These are phyloP conservation scores for Melanotaenia pygmaea DNA, from an alignment of 2,797 vertebrate genomes.

Conservation along the genomic window DNA sequence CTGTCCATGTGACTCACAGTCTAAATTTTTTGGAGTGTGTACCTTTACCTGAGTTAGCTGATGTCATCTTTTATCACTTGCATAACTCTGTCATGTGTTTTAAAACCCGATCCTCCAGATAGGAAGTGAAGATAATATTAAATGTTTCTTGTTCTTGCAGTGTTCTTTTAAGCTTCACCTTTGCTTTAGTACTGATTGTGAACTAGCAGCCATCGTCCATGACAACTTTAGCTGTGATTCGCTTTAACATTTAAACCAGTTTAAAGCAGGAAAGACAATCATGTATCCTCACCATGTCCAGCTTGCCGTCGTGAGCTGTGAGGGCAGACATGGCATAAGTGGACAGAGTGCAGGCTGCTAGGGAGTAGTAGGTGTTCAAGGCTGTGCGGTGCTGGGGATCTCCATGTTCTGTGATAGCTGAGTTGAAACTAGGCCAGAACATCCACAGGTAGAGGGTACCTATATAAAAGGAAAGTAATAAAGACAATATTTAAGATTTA, in stretches of 20 bases:
- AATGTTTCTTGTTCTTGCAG: neutral
- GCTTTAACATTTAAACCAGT: neutral
- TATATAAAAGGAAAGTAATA: constrained; percentile 41
- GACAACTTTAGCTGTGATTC: too few relatives aligned
- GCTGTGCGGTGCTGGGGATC: constrained; percentile 87
- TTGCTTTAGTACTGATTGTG: too few relatives aligned
- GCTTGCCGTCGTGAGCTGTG: constrained; percentile 80
- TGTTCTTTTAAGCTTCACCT: too few relatives aligned
- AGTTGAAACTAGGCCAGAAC: constrained; percentile 97
- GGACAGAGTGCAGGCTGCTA: constrained; percentile 88
- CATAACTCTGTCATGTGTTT: neutral
- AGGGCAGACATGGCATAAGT: constrained; percentile 85
- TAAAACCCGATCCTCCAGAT: constrained; percentile 4
- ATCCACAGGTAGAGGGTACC: constrained; percentile 95
- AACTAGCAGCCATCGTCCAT: too few relatives aligned
- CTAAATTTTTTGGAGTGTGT: neutral
- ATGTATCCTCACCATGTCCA: constrained; percentile 86
- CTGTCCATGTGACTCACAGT: constrained; percentile 7
- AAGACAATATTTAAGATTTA: neutral
- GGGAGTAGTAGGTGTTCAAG: constrained; percentile 92
- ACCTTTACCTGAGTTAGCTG: neutral
- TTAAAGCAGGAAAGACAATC: rapidly evolving
- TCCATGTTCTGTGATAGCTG: constrained; percentile 76
- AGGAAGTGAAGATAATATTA: neutral
- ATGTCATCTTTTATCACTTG: constrained; percentile 13